phyloP scores from a whole-genome alignment of 2,113 vertebrate species.

The Echinops telfairi region DNA sequence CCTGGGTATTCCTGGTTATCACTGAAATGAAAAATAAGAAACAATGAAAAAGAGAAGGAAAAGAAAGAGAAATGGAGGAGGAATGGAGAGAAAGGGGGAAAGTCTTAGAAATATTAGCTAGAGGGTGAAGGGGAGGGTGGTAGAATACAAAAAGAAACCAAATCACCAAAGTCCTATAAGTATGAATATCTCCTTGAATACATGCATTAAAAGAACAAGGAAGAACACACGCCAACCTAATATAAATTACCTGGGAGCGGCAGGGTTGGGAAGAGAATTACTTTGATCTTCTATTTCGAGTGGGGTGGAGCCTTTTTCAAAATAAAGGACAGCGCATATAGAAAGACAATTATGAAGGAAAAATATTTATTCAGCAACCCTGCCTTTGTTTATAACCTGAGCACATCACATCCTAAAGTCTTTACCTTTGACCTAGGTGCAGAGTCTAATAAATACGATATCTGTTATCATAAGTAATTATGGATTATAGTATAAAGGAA shows the following conservation, averaged over 20 bases:
- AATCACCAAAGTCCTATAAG: background rate
- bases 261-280: background rate
- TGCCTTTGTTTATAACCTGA: background rate
- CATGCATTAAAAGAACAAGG: background rate
- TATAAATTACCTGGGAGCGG: background rate
- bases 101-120: background rate
- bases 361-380: background rate
- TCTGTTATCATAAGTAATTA: background rate
- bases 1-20: background rate
- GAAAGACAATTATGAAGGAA: background rate
- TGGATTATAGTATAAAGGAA: background rate
- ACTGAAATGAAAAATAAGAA: background rate
- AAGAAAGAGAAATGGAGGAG: background rate
- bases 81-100: background rate
- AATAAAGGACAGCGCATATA: background rate
- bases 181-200: background rate
- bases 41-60: background rate
- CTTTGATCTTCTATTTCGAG: no score
- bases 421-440: background rate
- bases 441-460: background rate
- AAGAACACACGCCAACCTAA: background rate
- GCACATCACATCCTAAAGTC: background rate
- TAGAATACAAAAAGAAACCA: background rate
- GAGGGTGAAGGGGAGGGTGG: background rate
- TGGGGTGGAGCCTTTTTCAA: background rate